phyloP scores from a whole-genome alignment of 2,888 invertebrate species.

The Orthosia gracilis region DNA sequence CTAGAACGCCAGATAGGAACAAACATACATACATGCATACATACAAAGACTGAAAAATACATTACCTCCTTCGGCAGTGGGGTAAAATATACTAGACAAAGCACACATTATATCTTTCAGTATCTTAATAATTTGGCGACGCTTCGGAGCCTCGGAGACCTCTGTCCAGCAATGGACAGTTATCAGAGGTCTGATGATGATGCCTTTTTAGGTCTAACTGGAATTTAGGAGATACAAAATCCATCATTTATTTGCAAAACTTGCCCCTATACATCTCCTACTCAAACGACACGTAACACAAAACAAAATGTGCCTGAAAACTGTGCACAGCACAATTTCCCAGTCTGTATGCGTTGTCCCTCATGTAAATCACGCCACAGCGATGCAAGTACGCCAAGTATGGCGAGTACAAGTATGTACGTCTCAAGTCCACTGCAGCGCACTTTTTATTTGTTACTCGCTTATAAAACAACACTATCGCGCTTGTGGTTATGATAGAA shows the following conservation, averaged over 20 bases:
- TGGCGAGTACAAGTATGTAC: conserved; percentile 22
- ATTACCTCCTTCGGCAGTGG: too few relatives aligned
- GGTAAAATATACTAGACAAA: too few relatives aligned
- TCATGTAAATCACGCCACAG: conserved; percentile 78
- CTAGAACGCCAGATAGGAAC: too few relatives aligned
- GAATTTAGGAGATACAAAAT: background rate
- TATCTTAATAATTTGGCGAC: too few relatives aligned
- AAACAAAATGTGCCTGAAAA: conserved; percentile 48
- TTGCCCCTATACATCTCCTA: background rate
- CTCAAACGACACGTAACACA: conserved; percentile 15
- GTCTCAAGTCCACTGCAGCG: conserved; percentile 58
- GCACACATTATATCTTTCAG: too few relatives aligned
- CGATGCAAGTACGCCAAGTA: conserved; percentile 55
- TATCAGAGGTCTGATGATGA: background rate
- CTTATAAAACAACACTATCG: conserved; percentile 70
- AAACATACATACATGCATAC: too few relatives aligned
- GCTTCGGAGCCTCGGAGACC: too few relatives aligned
- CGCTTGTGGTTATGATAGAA: conserved; percentile 56
- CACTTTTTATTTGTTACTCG: conserved; percentile 69
- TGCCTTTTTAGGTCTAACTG: background rate
- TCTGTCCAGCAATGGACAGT: too few relatives aligned
- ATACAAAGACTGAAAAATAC: too few relatives aligned
- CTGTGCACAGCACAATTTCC: conserved; percentile 62
- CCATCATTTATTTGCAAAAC: background rate
- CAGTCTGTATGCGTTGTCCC: conserved; percentile 72